Evolutionary conservation across 1,140 invertebrate species (phyloP), one percentile per base, ranked within the genome.

Genomic region (Hypsibius dujardini): DNA sequence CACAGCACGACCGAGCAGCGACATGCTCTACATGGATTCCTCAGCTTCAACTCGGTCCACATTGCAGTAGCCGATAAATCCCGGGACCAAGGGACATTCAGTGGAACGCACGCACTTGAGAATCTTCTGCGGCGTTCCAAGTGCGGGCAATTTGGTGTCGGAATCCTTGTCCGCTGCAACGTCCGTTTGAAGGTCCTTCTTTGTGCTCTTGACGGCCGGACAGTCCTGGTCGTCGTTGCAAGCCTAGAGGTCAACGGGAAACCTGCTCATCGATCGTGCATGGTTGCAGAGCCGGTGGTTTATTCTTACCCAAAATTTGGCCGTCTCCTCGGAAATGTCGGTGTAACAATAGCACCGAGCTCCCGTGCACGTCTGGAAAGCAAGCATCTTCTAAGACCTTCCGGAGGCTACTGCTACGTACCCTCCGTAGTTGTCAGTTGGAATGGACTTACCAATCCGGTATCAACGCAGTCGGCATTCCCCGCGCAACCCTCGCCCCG

Each of bases 41-140:
- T 28, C 28, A 28, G 28, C 28, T 28, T 56, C n/a, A 56, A 7
- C 50, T 7, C 50, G 50, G n/a, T 56, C 50, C 7, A 56, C 50
- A 56, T 56, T 56, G 50, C 50, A 56, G 50, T 56, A 56, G 7
- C 50, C 50, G 50, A n/a, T 56, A 56, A 56, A 56, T 56, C 50
- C 50, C n/a, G 7, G 7, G 50, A 56, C 50, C 50, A 56, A 56
- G 50, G 50, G 50, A n/a, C 50, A 56, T 0, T 56, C 50, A n/a
- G 50, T 56, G 0, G 50, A 56, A n/a, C 7, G 7, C 7, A 56
- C n/a, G n/a, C 50, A 56, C 50, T 56, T 7, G 50, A 56, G 50
- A 12, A 12, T n/a, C 50, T 56, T 56, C 50, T 12, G 50, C n/a
- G 50, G 50, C 50, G 50, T n/a, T n/a, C 50, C 50, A 7, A 56